Evolutionary conservation across 2,888 invertebrate species (phyloP).

Genomic region (Rutpela maculata): DNA sequence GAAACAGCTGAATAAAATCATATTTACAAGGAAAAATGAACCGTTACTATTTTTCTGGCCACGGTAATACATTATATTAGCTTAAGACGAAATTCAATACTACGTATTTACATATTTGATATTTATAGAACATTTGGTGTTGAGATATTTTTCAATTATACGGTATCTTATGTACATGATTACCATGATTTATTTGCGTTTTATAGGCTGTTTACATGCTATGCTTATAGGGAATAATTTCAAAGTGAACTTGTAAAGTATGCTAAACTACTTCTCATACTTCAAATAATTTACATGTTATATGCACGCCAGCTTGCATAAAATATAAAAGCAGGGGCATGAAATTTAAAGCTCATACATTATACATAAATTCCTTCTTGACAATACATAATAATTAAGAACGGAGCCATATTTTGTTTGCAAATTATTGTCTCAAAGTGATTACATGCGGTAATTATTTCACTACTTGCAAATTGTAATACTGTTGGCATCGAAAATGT

Average conservation of each 20-base stretch:
- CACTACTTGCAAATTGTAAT: background rate
- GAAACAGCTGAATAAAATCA: too few species aligned
- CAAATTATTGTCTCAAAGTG: slow-evolving; percentile 25
- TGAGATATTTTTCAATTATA: slow-evolving; percentile 10
- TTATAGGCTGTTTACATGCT: slow-evolving; percentile 26
- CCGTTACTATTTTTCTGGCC: too few species aligned
- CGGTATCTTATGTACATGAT: background rate
- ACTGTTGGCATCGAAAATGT: background rate
- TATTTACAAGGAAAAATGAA: too few species aligned
- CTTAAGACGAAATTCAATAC: too few species aligned
- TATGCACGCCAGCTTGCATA: slow-evolving; percentile 48
- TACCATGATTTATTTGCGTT: slow-evolving; percentile 16
- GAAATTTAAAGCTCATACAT: slow-evolving; percentile 51
- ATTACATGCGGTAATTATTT: slow-evolving; percentile 23
- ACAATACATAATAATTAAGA: slow-evolving; percentile 47
- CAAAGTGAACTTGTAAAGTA: slow-evolving; percentile 39
- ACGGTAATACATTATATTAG: too few species aligned
- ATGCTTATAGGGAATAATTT: slow-evolving; percentile 28
- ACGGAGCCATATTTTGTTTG: slow-evolving; percentile 40
- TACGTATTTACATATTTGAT: too few species aligned
- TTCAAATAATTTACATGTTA: slow-evolving; percentile 42
- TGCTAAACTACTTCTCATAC: slow-evolving; percentile 32
- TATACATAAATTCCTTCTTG: slow-evolving; percentile 51
- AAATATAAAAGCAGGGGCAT: slow-evolving; percentile 40
- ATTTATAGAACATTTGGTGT: too few species aligned